Percentiles rank a stretch among this genome's conserved stretches.
phyloP scores from a whole-genome alignment of 2,797 vertebrate genomes.

The Poeciliopsis infans region DNA sequence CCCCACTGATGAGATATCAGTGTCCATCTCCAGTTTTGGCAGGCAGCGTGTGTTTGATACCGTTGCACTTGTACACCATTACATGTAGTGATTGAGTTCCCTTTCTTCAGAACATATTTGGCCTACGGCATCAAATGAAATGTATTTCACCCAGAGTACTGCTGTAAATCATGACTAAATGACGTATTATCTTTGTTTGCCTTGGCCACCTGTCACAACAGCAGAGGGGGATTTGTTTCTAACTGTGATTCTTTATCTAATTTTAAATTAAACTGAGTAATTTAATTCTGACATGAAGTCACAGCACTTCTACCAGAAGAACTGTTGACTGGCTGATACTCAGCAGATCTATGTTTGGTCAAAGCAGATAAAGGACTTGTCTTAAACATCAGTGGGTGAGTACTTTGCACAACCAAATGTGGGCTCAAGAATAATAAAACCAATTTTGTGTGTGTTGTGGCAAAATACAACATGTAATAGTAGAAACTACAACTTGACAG shows the following conservation, averaged over 20 bases:
- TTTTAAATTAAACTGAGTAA: conserved; percentile 31
- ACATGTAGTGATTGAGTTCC: conserved; percentile 43
- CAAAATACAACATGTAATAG: background rate
- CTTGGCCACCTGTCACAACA: conserved; percentile 53
- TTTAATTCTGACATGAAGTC: conserved; percentile 27
- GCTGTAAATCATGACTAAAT: conserved; percentile 46
- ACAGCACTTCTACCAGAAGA: background rate
- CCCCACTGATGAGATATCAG: conserved; percentile 58
- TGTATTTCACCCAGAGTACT: conserved; percentile 26
- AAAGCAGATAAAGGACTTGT: background rate
- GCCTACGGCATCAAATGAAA: conserved; percentile 35
- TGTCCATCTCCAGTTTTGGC: conserved; percentile 47
- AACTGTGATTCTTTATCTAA: conserved; percentile 21
- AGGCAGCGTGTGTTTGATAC: conserved; percentile 22
- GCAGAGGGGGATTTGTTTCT: conserved; percentile 13
- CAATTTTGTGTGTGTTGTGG: background rate
- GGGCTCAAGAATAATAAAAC: background rate
- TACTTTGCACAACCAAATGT: background rate
- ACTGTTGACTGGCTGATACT: background rate
- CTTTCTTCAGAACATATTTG: conserved; percentile 34
- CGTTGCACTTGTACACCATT: conserved; percentile 19
- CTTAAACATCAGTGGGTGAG: background rate
- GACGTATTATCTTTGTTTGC: conserved; percentile 44
- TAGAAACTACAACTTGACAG: background rate
- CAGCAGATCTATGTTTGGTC: background rate